Conservation (phyloP, 2,797 vertebrate species). For the Fringilla coelebs region DNA sequence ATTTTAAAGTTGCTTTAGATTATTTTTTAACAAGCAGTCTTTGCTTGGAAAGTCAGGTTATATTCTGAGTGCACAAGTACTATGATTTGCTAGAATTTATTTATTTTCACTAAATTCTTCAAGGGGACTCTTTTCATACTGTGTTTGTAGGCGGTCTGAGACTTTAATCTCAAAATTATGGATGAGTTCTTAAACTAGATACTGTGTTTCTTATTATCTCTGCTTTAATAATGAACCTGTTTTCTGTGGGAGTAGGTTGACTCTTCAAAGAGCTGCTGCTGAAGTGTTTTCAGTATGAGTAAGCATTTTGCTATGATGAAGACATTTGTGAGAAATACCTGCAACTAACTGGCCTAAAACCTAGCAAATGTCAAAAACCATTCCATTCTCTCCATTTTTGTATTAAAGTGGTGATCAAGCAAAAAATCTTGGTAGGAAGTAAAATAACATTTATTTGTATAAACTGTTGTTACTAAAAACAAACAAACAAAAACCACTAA, state of each 20-base stretch:
- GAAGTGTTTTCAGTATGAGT: background rate
- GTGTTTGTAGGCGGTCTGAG: background rate
- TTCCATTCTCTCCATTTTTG: background rate
- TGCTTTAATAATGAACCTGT: background rate
- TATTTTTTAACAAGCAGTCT: background rate
- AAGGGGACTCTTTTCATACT: background rate
- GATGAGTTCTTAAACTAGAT: background rate
- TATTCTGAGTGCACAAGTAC: background rate
- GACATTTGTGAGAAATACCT: background rate
- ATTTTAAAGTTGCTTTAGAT: background rate
- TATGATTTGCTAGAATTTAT: background rate
- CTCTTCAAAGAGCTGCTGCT: background rate
- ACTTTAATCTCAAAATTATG: background rate
- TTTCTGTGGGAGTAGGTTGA: background rate
- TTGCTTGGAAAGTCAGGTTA: background rate
- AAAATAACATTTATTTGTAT: background rate
- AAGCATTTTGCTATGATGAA: background rate
- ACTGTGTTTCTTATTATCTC: background rate
- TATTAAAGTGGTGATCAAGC: background rate
- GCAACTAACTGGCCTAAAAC: background rate
- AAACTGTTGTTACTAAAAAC: background rate
- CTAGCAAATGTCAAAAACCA: background rate
- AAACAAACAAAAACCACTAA: background rate
- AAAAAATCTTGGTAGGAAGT: background rate
- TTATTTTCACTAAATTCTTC: background rate